Base-by-base conservation (phyloP, 2,797 vertebrate species). In the Kryptopterus vitreolus region DNA sequence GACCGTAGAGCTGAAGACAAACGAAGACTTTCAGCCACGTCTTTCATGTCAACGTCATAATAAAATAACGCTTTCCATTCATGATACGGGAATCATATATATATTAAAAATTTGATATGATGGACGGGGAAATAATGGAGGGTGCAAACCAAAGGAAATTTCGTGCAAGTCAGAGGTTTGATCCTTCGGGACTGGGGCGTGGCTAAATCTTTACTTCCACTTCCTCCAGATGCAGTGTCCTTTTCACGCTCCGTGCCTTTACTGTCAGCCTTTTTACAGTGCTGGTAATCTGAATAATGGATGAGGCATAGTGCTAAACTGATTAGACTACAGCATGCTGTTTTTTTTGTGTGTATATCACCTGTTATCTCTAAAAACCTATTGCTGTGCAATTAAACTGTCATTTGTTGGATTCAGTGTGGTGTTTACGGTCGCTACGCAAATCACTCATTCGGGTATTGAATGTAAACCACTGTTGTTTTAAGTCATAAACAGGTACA, bases 161-260 rank as follows among this genome's bases (percentile, higher is more conserved):
- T 52, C 22, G 29, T n/a, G 13, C n/a, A 53, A 71, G 69, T 71
- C 69, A 71, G 50, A 71, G 69, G 50, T 71, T 71, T 35, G 46
- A 11, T 16, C 46, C 46, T 1, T 52, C 20, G 46, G 68, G 46
- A 70, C 2, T 70, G 16, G 50, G 69, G 50, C n/a, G 29, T 53
- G 69, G 48, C 48, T 70, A 31, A 26, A 71, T 71, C 69, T 55
- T 71, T 29, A 71, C 50, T 55, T 53, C 69, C 50, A 71, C 69
- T 55, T 71, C 50, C 69, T 33, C 69, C 69, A 71, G 50, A 71
- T 71, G 50, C 50, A 13, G 69, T 71, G 53, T 71, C 26, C 26
- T 33, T 55, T 71, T 53, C 50, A 55, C 33, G 18, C 12, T 7
- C 10, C 10, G 0, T 22, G 68, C 68, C 68, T 50, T 70, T 38